These are phyloP conservation scores for Apis laboriosa DNA, from an alignment of 1,140 invertebrate species.

Conservation along the genomic window DNA sequence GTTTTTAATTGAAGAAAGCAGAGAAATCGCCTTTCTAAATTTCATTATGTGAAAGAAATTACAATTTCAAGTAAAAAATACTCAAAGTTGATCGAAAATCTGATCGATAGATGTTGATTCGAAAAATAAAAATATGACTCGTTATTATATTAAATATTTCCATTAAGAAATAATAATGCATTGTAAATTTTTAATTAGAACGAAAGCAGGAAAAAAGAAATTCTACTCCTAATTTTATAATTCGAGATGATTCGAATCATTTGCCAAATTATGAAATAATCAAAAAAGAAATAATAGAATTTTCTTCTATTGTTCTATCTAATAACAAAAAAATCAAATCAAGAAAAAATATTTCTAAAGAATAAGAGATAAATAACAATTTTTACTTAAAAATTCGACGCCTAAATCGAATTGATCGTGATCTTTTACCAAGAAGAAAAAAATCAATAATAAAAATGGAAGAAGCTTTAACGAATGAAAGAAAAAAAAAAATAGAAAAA, in stretches of 20 bases:
- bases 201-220: not conserved
- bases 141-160: not conserved
- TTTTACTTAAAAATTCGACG: not conserved
- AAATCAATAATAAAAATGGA: not conserved
- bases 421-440: not conserved
- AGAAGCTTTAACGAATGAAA: not conserved
- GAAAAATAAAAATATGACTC: not conserved
- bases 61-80: not conserved
- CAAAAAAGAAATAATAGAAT: not conserved
- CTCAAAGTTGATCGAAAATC: not conserved
- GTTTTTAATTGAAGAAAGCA: not conserved
- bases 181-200: not conserved
- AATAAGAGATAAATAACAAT: not conserved
- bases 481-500: not conserved
- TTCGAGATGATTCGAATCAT: not conserved
- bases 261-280: not conserved
- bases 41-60: not conserved
- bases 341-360: too few species aligned
- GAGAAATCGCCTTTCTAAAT: conserved; percentile 20
- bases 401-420: not conserved
- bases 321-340: not conserved
- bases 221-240: not conserved
- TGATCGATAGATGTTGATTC: not conserved
- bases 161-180: not conserved
- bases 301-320: too few species aligned